phyloP scores from a whole-genome alignment of 2,113 vertebrate genomes.

The Sphyrna mokarran region DNA sequence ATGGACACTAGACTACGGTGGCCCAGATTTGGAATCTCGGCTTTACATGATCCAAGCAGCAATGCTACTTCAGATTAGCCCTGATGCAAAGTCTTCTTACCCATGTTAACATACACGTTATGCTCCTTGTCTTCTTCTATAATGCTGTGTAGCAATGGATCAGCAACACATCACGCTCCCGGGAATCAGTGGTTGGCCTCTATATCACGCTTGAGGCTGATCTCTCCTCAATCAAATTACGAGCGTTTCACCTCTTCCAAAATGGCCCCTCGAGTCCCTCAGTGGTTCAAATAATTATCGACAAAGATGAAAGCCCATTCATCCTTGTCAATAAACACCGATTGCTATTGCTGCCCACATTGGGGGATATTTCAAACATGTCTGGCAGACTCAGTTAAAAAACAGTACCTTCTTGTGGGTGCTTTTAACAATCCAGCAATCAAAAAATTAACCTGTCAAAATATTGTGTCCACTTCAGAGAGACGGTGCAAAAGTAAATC shows the following conservation, averaged over 20 bases:
- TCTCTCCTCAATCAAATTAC: too few relatives aligned
- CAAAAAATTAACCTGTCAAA: slow-evolving; percentile 15
- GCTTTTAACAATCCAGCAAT: background rate
- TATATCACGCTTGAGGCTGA: too few relatives aligned
- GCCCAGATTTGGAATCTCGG: too few relatives aligned
- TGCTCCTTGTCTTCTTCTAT: too few relatives aligned
- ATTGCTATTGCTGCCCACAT: background rate
- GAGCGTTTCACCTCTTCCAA: background rate
- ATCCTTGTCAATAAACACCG: background rate
- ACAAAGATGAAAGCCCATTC: background rate
- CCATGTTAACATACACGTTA: too few relatives aligned
- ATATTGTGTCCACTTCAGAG: background rate
- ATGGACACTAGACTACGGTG: too few relatives aligned
- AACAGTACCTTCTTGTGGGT: background rate
- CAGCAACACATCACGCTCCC: too few relatives aligned
- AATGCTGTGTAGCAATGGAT: too few relatives aligned
- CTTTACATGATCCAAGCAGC: too few relatives aligned
- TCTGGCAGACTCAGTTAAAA: background rate
- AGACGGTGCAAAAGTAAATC: background rate
- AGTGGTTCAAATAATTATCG: background rate
- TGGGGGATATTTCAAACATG: background rate
- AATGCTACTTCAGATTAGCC: too few relatives aligned
- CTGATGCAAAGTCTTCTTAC: too few relatives aligned
- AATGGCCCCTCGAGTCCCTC: background rate
- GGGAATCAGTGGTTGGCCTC: too few relatives aligned